Percentiles rank a stretch among this genome's conserved stretches.
These are phyloP conservation scores for Meganola albula DNA, from an alignment of 2,888 invertebrate species.

Conservation along the genomic window DNA sequence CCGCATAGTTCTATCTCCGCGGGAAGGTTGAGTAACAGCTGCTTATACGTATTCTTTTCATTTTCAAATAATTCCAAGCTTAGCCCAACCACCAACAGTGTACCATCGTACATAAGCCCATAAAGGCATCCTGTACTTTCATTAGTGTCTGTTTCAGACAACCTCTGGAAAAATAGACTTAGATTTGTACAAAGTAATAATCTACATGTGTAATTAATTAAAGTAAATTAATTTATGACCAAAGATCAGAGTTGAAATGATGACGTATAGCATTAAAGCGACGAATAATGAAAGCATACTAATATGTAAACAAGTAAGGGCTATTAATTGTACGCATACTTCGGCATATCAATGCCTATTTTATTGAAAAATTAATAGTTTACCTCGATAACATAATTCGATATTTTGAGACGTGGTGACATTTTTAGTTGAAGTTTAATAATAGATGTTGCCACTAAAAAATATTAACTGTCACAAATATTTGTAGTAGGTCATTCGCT, in stretches of 20 bases:
- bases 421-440: no score
- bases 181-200: no score
- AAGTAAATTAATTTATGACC: no score
- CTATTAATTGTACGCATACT: no score
- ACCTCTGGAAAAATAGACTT: constrained; percentile 75
- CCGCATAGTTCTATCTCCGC: constrained; percentile 88
- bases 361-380: constrained; percentile 41
- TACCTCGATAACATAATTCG: constrained; percentile 84
- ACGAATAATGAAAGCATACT: no score
- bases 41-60: constrained; percentile 68
- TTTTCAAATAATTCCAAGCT: constrained; percentile 80
- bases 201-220: no score
- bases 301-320: no score
- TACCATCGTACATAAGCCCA: constrained; percentile 85
- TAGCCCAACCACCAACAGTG: constrained; percentile 82
- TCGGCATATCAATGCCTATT: no score
- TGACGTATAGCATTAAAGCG: constrained; percentile 52
- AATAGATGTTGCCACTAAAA: constrained; percentile 11
- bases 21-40: constrained; percentile 81
- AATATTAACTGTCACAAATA: no score
- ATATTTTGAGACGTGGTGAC: constrained; percentile 86
- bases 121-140: constrained; percentile 83
- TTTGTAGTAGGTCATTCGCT: no score
- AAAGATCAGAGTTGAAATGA: constrained; percentile 23
- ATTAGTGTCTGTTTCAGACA: constrained; percentile 79